Conservation (phyloP, 2,797 vertebrate genomes). For the Sitta carolinensis region DNA sequence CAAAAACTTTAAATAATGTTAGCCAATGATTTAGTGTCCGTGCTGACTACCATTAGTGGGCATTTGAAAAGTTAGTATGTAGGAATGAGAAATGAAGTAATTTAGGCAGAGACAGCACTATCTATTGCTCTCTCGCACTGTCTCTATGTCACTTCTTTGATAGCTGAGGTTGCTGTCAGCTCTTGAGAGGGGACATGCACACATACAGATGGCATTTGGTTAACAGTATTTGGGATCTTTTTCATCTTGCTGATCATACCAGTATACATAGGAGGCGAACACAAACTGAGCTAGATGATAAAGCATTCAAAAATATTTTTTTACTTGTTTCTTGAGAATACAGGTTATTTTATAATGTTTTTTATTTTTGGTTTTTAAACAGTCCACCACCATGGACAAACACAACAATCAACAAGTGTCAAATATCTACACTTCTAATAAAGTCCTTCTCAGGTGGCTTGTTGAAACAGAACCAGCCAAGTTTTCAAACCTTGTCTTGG, state of each 20-base stretch:
- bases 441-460: background rate
- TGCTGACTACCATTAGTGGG: background rate
- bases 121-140: background rate
- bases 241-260: background rate
- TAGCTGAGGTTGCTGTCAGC: background rate
- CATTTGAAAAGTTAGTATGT: constrained; percentile 7
- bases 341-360: background rate
- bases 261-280: background rate
- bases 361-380: background rate
- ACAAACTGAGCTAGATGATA: background rate
- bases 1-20: background rate
- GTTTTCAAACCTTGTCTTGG: background rate
- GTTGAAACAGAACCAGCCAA: background rate
- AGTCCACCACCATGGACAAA: background rate
- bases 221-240: background rate
- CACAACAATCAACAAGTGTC: background rate
- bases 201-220: background rate
- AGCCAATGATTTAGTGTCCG: background rate
- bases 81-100: constrained; percentile 5
- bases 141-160: background rate
- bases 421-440: background rate
- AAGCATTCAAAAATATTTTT: background rate
- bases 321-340: background rate
- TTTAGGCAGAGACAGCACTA: background rate
- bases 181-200: background rate